Percentiles rank a stretch among this genome's conserved stretches.
Evolutionary conservation across 2,888 invertebrate species (phyloP).

Genomic region (Drosophila multiciliata): DNA sequence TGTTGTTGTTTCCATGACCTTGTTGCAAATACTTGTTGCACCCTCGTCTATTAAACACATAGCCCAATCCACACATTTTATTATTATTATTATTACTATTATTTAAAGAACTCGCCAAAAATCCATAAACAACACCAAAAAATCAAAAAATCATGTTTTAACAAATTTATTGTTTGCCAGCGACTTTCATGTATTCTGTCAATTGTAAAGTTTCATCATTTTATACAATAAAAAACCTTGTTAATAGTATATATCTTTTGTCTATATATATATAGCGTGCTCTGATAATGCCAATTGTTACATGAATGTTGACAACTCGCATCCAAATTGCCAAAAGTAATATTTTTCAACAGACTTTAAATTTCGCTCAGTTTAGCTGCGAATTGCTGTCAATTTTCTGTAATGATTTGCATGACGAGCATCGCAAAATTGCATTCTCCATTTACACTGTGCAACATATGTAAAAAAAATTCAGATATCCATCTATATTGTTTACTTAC

Average conservation of each 20-base stretch:
- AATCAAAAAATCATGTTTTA: not conserved
- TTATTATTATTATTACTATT: constrained; percentile 25
- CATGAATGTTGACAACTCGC: constrained; percentile 75
- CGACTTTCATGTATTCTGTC: constrained; percentile 16
- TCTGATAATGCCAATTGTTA: constrained; percentile 83
- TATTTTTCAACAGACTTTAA: constrained; percentile 2
- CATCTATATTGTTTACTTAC: not conserved
- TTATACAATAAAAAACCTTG: constrained; percentile 50
- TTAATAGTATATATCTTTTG: constrained; percentile 40
- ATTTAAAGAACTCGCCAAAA: constrained; percentile 30
- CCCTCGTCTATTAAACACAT: constrained; percentile 23
- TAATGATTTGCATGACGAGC: constrained; percentile 71
- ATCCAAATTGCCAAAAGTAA: constrained; percentile 33
- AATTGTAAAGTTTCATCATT: constrained; percentile 50
- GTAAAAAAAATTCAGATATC: not conserved
- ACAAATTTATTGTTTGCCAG: constrained; percentile 16
- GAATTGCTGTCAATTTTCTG: constrained; percentile 68
- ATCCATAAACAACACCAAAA: not conserved
- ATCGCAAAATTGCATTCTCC: constrained; percentile 30
- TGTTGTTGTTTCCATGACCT: constrained; percentile 57
- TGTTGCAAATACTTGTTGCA: constrained; percentile 24
- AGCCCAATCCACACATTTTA: constrained; percentile 26
- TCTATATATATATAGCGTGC: constrained; percentile 35
- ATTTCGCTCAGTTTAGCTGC: constrained; percentile 30
- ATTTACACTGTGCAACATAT: constrained; percentile 43